Evolutionary conservation across 2,797 vertebrate species (phyloP).

Genomic region (Sebastes iracundus): DNA sequence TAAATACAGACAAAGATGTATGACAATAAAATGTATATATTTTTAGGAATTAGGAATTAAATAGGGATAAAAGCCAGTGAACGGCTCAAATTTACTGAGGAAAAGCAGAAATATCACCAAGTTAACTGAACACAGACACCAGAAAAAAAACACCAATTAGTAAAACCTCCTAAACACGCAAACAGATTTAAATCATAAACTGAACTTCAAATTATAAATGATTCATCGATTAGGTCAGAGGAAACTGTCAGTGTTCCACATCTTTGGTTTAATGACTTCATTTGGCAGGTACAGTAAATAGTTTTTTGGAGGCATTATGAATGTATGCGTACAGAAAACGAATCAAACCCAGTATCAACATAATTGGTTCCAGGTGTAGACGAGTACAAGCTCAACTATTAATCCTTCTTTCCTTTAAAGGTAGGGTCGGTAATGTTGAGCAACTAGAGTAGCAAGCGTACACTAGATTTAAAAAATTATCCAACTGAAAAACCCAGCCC

Average conservation of each 20-base stretch:
- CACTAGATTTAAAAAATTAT: no score
- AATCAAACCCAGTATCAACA: not conserved
- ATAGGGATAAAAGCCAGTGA: not conserved
- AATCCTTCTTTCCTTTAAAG: no score
- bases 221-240: slow-evolving; percentile 6
- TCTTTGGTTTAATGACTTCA: slow-evolving; percentile 5
- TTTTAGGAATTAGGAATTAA: not conserved
- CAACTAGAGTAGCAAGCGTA: no score
- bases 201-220: not conserved
- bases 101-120: not conserved
- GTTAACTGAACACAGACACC: not conserved
- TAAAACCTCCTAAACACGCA: not conserved
- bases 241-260: not conserved
- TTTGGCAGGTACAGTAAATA: slow-evolving; percentile 1
- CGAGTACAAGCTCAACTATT: not conserved
- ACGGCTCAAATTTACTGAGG: not conserved
- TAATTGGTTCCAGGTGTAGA: slow-evolving; percentile 17
- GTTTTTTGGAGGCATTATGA: slow-evolving; percentile 5
- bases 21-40: not conserved
- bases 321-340: not conserved
- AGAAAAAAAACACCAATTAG: not conserved
- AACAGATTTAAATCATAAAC: not conserved
- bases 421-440: no score
- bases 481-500: no score
- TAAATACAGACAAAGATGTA: not conserved